phyloP scores from a whole-genome alignment of 2,888 invertebrate species.

The Atrina japonica region DNA sequence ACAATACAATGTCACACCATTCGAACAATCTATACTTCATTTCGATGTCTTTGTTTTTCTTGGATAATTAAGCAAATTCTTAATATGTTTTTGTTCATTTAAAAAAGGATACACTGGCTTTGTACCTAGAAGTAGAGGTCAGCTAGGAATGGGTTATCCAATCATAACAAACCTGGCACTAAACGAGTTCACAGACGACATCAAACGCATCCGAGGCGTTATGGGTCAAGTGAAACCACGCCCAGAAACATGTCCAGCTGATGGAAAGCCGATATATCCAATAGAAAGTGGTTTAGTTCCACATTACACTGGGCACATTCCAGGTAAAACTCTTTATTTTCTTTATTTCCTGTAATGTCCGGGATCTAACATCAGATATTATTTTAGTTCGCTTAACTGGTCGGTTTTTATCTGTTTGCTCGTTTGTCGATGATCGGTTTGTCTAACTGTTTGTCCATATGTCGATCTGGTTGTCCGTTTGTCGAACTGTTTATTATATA shows the following conservation, averaged over 20 bases:
- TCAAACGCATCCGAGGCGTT: not conserved
- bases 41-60: too few species aligned
- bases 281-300: constrained; percentile 72
- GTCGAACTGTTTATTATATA: too few species aligned
- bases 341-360: not conserved
- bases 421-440: too few species aligned
- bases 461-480: too few species aligned
- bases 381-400: not conserved
- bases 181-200: constrained; percentile 71
- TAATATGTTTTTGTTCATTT: too few species aligned
- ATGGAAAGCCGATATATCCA: constrained; percentile 68
- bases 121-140: constrained; percentile 69
- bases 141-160: constrained; percentile 74
- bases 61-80: too few species aligned
- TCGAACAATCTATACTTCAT: too few species aligned
- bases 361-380: not conserved
- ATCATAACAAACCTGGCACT: constrained; percentile 72
- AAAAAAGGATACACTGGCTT: constrained; percentile 77
- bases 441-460: too few species aligned
- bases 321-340: constrained; percentile 56
- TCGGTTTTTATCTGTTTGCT: too few species aligned
- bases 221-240: not conserved
- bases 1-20: too few species aligned
- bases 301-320: constrained; percentile 76
- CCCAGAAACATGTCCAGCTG: constrained; percentile 20